Percentiles rank a stretch among this genome's conserved stretches.
Evolutionary conservation across 2,113 vertebrate genomes (phyloP).

Genomic region (Strix aluco): DNA sequence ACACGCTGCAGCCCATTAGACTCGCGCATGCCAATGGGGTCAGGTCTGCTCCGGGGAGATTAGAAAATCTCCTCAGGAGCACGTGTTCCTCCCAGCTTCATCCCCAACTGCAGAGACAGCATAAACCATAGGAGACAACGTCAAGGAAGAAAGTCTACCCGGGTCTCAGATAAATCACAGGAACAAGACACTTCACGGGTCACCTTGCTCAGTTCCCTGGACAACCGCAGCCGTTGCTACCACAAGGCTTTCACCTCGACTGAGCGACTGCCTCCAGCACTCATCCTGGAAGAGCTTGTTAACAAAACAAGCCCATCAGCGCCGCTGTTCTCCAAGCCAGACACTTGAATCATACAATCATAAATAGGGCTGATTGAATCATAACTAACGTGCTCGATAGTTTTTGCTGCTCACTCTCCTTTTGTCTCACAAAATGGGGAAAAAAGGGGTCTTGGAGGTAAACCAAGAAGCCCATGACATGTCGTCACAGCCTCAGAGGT

Average conservation of each 20-base stretch:
- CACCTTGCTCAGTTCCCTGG: not conserved
- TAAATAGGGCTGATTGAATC: not conserved
- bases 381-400: not conserved
- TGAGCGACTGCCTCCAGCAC: not conserved
- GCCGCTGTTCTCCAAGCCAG: not conserved
- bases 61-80: not conserved
- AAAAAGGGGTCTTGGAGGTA: not conserved
- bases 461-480: accelerated
- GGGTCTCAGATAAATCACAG: not conserved
- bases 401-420: not conserved
- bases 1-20: not conserved
- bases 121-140: not conserved
- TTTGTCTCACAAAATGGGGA: accelerated
- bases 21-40: accelerated
- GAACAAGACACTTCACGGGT: not conserved
- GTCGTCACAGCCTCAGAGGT: accelerated
- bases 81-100: not conserved
- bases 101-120: not conserved
- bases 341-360: not conserved
- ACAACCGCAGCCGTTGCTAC: accelerated
- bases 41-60: not conserved
- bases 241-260: accelerated
- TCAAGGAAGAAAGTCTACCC: not conserved
- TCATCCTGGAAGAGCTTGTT: not conserved
- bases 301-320: not conserved